These are phyloP conservation scores for Microcebus griseorufus DNA, from an alignment of 2,113 vertebrate genomes.

Conservation along the genomic window DNA sequence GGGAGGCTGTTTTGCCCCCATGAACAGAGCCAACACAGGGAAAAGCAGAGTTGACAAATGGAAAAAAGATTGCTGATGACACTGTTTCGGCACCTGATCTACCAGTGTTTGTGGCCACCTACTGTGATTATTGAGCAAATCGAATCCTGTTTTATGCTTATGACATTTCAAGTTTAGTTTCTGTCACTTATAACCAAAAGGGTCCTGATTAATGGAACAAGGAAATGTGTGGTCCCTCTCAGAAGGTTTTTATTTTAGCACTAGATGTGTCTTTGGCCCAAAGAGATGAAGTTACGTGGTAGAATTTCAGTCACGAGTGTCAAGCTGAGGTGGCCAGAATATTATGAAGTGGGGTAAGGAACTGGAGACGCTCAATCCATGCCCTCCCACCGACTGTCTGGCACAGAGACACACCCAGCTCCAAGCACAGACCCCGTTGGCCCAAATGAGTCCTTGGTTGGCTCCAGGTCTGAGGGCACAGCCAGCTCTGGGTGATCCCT, in stretches of 20 bases:
- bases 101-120: background rate
- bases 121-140: background rate
- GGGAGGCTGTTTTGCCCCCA: background rate
- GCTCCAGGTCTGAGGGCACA: background rate
- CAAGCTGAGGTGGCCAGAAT: background rate
- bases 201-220: background rate
- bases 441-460: background rate
- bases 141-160: background rate
- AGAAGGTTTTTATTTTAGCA: background rate
- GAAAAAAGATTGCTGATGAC: background rate
- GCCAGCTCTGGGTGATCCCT: background rate
- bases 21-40: background rate
- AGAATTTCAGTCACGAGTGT: background rate
- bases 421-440: background rate
- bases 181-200: background rate
- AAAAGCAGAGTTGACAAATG: background rate
- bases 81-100: background rate
- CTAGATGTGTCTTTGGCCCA: background rate
- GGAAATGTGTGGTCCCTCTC: background rate
- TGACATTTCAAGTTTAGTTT: background rate
- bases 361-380: background rate
- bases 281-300: background rate
- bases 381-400: background rate
- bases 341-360: background rate
- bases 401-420: background rate